A percentile compares a stretch with the other conserved stretches of the same genome.
phyloP scores from a whole-genome alignment of 2,113 vertebrate species.

The Myotis brandtii region DNA sequence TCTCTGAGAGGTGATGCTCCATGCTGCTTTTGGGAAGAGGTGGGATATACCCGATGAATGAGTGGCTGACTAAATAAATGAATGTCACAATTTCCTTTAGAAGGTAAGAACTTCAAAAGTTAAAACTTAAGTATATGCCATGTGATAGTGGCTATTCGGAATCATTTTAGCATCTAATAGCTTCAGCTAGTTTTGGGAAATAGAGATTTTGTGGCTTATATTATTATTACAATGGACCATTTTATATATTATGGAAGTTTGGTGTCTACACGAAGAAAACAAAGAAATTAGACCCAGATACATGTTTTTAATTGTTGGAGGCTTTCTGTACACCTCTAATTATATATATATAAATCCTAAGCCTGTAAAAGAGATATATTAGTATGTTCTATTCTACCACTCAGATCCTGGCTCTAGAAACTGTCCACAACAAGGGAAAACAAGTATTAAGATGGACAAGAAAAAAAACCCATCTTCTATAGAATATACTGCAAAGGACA shows the following conservation, averaged over 20 bases:
- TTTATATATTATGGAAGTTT: not conserved
- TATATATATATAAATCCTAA: not conserved
- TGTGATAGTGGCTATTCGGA: not conserved
- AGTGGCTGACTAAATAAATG: not conserved
- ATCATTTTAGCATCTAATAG: not conserved
- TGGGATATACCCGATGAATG: not conserved
- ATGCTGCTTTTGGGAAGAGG: not conserved
- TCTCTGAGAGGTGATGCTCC: not conserved
- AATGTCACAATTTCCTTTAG: not conserved
- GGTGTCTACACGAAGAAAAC: not conserved
- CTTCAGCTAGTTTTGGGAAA: not conserved
- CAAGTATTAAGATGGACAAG: not conserved
- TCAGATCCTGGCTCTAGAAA: not conserved
- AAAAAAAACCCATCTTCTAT: not conserved
- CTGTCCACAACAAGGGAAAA: not conserved
- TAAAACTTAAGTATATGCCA: not conserved
- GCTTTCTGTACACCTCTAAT: not conserved
- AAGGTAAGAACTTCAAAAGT: not conserved
- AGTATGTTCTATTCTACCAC: not conserved
- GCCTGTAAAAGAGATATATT: not conserved
- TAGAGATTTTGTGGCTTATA: not conserved
- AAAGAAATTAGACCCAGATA: not conserved
- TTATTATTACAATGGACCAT: not conserved
- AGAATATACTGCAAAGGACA: not conserved
- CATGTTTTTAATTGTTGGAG: not conserved